Base-by-base conservation (phyloP, 23 tunicate species). In the Styela plicata region DNA sequence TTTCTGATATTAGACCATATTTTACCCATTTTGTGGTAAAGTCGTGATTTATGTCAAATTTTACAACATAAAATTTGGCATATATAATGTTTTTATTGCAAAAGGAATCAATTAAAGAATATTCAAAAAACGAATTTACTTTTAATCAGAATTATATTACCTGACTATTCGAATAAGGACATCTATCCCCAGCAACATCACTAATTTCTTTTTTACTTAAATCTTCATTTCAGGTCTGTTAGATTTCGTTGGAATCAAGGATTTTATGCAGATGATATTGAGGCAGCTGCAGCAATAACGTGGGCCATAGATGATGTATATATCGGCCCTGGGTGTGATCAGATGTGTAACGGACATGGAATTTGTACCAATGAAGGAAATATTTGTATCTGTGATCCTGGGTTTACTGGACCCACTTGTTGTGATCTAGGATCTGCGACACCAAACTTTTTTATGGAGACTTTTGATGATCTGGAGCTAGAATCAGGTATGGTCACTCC, bases 271-370 rank as follows among this genome's bases (percentile, higher is more conserved):
- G 69, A 69, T 63, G 84, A 64, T 37, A 24, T 44, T 30, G 74
- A 32, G 20, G 31, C 68, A 34, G 29, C 36, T 2, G 74, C 24
- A 2, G 82, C 75, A 16, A 34, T 74, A 2, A 66, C 87, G 2
- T 93, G 98, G 98, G 83, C 89, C 1, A 36, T 93, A 24, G 84
- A 85, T 85, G 98, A 93, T 78, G 98, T 93, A 24, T 93, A 93
- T 85, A 85, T 93, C 52, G 98, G 98, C 1, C 92, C 93, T 22
- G 83, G 82, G 18, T 87, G 91, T 53, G 87, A 75, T 1, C 84
- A 88, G 36, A 61, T 64, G 80, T 93, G 98, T 73, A 79, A 82
- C 61, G 92, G 92, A 2, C 92, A 92, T 62, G 92, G 92, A 18
- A 21, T 36, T 34, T 92, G 97, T 65, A 37, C 29, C 24, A 69